These are phyloP conservation scores for Anhinga anhinga DNA, from an alignment of 2,113 vertebrate species.

Conservation along the genomic window DNA sequence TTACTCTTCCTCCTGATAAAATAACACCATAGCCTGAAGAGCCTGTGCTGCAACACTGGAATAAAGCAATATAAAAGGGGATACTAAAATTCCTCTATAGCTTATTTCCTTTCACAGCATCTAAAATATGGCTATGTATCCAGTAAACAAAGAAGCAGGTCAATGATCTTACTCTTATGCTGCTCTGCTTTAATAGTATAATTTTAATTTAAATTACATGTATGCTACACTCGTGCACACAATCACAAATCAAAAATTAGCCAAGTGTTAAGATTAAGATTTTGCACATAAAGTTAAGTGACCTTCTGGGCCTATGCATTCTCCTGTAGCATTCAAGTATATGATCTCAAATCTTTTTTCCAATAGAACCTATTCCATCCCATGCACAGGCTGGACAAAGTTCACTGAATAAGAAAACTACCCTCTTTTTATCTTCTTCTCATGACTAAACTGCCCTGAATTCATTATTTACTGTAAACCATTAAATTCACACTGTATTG, in stretches of 20 bases:
- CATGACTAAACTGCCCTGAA: background rate
- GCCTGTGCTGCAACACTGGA: background rate
- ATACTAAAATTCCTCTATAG: background rate
- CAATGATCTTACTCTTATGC: background rate
- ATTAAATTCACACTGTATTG: background rate
- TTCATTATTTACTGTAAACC: background rate
- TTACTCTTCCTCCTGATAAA: background rate
- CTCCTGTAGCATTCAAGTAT: background rate
- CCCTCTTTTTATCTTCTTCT: background rate
- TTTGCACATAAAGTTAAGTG: background rate
- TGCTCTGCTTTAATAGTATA: background rate
- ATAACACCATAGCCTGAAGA: background rate
- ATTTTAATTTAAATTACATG: background rate
- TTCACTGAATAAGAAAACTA: background rate
- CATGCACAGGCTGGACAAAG: background rate
- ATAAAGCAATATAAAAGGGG: background rate
- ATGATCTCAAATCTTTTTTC: background rate
- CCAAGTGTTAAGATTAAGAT: background rate
- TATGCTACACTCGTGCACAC: background rate
- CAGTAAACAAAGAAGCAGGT: background rate
- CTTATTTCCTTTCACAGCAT: background rate
- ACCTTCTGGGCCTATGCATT: background rate
- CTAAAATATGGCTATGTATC: background rate
- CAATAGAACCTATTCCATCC: background rate
- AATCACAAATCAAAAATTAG: background rate